A percentile compares a stretch with the other conserved stretches of the same genome.
Conservation (phyloP, 2,113 vertebrate genomes). For the Propithecus coquereli region DNA sequence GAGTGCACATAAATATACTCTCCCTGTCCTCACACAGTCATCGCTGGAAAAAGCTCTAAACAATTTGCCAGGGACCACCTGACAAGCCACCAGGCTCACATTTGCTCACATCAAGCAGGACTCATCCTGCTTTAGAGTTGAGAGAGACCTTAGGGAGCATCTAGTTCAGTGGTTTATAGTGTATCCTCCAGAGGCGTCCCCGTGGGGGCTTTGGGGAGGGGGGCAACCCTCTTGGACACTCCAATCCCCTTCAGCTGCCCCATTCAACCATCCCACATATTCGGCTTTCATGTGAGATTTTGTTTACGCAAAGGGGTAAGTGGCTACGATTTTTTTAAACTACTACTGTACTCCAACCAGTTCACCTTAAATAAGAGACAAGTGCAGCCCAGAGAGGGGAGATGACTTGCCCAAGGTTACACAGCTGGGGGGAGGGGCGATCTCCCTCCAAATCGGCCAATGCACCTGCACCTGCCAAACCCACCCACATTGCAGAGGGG, state of each 20-base stretch:
- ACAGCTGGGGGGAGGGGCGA: neutral
- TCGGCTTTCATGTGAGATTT: neutral
- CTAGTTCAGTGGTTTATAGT: neutral
- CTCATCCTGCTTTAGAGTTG: neutral
- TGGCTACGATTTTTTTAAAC: neutral
- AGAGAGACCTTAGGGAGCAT: too few species aligned
- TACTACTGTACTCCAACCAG: neutral
- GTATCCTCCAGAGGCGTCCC: too few species aligned
- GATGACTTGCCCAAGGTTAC: neutral
- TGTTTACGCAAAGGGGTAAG: neutral
- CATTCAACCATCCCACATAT: neutral
- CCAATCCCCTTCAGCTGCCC: neutral
- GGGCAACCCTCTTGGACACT: neutral
- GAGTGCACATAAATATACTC: accelerated
- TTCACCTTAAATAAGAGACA: neutral
- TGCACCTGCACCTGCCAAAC: accelerated
- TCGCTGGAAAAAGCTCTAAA: too few species aligned
- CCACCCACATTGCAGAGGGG: neutral
- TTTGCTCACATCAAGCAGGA: neutral
- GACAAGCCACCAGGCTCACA: neutral
- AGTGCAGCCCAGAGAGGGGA: neutral
- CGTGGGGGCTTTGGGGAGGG: accelerated
- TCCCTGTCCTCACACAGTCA: neutral
- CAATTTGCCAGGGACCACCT: too few species aligned
- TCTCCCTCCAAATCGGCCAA: neutral